Conservation (phyloP, 2,797 vertebrate genomes). For the Myotis findleyi region DNA sequence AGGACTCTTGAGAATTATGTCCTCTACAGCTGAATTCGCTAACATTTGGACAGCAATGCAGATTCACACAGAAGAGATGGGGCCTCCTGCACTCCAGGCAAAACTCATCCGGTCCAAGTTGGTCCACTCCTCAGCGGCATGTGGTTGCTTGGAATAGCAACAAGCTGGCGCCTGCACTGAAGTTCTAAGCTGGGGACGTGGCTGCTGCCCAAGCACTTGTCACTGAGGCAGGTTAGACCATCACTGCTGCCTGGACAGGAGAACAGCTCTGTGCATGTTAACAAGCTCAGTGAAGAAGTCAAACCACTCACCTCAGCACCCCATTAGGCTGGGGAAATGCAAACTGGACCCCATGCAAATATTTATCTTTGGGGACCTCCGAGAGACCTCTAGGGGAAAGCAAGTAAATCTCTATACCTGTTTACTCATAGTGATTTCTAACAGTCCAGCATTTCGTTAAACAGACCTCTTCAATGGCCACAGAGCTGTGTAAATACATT, state of each 20-base stretch:
- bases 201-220: neutral
- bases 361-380: slow-evolving; percentile 66
- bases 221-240: neutral
- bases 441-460: slow-evolving; percentile 64
- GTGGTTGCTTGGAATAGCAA: neutral
- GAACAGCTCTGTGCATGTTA: slow-evolving; percentile 33
- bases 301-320: slow-evolving; percentile 33
- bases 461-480: slow-evolving; percentile 44
- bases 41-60: neutral
- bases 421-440: slow-evolving; percentile 74
- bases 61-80: neutral
- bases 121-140: accelerated
- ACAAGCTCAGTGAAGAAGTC: neutral
- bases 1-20: slow-evolving; percentile 6
- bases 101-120: neutral
- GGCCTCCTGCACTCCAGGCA: neutral
- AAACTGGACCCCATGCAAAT: slow-evolving; percentile 65
- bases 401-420: slow-evolving; percentile 72
- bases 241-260: neutral
- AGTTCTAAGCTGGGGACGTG: neutral
- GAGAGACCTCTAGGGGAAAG: slow-evolving; percentile 58
- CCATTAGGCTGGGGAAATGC: slow-evolving; percentile 1
- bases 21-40: neutral
- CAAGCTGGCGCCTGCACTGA: neutral
- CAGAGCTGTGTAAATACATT: slow-evolving; percentile 51